Evolutionary conservation across 2,113 vertebrate genomes (phyloP), one percentile per base, ranked within the genome.

Genomic region (Macrotis lagotis): DNA sequence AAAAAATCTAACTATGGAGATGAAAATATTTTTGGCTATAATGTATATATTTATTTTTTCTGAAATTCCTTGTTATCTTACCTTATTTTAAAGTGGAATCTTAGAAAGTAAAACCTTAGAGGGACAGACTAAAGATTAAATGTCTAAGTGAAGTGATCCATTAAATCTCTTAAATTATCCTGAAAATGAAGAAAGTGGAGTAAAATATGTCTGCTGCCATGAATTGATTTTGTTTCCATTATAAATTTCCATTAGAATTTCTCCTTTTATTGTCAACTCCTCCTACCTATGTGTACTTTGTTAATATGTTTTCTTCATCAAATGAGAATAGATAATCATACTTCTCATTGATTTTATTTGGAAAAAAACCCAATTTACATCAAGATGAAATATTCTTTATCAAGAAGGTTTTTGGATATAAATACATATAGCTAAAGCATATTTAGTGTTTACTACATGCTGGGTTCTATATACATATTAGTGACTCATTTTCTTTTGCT

Each of bases 41-140:
- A 74, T 74, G 37, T 44, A 74, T 8, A 7, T 66, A 66, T 66
- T 44, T 74, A 1, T 53, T 95, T 52, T 91, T 25, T 95, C 95
- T 91, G 50, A 88, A 96, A 93, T 48, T 88, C 22, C 59, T 37
- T 66, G 59, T 2, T 66, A 37, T 1, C 3, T 66, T 66, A 37
- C 3, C 31, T 93, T 19, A 31, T 53, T 95, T 95, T 91, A 83
- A 95, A 95, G 52, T 37, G 31, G 48, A 91, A 94, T 47, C 48
- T 92, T 37, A 93, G 9, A 25, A 92, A 59, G 31, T 28, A 66
- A 91, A 89, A 66, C 52, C 37, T 92, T 89, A 74, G 19, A 94
- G 89, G 51, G 19, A 91, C 47, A 91, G 48, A 91, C 11, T 37
- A 49, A 96, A 93, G n/a, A 94, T 59, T 94, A 88, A 12, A 90